phyloP scores from a whole-genome alignment of 2,113 vertebrate genomes.

The Hypomesus transpacificus region DNA sequence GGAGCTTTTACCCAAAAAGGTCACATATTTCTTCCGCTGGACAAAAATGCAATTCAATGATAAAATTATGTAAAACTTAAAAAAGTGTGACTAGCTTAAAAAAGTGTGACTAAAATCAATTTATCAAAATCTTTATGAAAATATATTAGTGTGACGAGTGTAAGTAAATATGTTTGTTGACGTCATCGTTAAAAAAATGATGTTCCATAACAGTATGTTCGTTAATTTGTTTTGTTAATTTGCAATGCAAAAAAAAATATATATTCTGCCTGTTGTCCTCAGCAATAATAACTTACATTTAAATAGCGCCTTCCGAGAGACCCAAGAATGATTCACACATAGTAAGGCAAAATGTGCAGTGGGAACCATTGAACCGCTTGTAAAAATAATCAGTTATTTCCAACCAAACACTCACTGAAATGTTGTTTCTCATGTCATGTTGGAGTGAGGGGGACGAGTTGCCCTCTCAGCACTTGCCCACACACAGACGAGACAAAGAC shows the following conservation, averaged over 20 bases:
- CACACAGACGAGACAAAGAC: constrained; percentile 50
- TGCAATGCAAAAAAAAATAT: no score
- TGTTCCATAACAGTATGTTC: no score
- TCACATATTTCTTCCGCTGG: background rate
- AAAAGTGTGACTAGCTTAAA: background rate
- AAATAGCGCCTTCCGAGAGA: no score
- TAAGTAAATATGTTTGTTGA: background rate
- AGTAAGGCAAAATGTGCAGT: background rate
- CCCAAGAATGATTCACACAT: no score
- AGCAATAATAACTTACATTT: no score
- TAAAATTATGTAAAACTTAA: background rate
- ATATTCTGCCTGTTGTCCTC: no score
- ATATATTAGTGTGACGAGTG: background rate
- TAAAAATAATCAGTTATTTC: background rate
- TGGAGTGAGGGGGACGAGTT: constrained; percentile 14
- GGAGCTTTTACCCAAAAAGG: background rate
- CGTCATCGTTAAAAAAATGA: no score
- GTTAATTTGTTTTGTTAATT: no score
- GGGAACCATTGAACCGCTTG: background rate
- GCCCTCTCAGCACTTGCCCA: constrained; percentile 28
- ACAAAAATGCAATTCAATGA: background rate
- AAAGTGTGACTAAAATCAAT: background rate
- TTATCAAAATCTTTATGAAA: background rate
- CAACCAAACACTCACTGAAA: constrained; percentile 14
- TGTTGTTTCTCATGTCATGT: constrained; percentile 35